phyloP scores from a whole-genome alignment of 2,113 vertebrate species.

The Echinops telfairi region DNA sequence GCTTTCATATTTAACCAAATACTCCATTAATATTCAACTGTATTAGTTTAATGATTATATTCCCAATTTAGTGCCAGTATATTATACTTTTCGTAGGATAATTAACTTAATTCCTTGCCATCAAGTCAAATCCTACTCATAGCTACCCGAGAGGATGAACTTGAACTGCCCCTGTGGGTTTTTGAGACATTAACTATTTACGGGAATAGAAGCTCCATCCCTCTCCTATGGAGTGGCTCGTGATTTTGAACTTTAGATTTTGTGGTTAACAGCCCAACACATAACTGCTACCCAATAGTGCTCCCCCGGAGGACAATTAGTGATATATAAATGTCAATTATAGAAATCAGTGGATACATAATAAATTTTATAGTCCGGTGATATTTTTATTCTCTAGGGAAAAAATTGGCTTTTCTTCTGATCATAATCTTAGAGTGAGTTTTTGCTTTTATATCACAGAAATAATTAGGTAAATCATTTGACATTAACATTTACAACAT shows the following conservation, averaged over 20 bases:
- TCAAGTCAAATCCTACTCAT: too few relatives aligned
- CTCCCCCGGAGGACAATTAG: conserved; percentile 81
- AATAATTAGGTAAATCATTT: background rate
- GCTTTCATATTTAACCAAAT: conserved; percentile 82
- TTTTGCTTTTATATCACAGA: conserved; percentile 59
- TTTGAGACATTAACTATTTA: too few relatives aligned
- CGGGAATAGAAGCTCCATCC: too few relatives aligned
- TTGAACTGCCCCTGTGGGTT: too few relatives aligned
- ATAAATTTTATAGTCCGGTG: conserved; percentile 52
- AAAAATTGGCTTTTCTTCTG: conserved; percentile 13
- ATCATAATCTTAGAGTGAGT: conserved; percentile 44
- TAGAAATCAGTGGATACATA: conserved; percentile 83
- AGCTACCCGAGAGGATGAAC: too few relatives aligned
- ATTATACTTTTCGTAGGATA: background rate
- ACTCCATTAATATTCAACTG: conserved; percentile 88
- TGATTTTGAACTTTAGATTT: too few relatives aligned
- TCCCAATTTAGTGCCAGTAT: background rate
- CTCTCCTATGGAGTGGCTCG: too few relatives aligned
- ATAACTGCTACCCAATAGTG: too few relatives aligned
- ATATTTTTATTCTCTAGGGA: background rate
- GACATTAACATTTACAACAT: conserved; percentile 44
- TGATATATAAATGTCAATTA: conserved; percentile 87
- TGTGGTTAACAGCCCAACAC: too few relatives aligned
- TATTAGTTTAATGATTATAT: conserved; percentile 84
- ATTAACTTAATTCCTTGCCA: too few relatives aligned